These are phyloP conservation scores for Scaptomyza reducta DNA, from an alignment of 2,888 invertebrate genomes.

Conservation along the genomic window DNA sequence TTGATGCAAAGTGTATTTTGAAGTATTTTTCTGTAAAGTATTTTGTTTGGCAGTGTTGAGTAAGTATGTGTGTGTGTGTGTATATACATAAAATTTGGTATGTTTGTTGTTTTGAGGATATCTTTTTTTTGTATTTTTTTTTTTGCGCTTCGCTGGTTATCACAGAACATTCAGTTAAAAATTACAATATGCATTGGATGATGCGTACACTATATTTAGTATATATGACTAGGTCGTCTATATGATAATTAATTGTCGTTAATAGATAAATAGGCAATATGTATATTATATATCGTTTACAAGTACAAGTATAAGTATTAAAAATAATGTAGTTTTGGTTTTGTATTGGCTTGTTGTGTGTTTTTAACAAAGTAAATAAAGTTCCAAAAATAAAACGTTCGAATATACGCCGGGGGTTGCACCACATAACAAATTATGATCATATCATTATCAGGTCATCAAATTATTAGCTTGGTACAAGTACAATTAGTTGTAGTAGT, in stretches of 20 bases:
- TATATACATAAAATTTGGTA: slow-evolving; percentile 14
- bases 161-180: slow-evolving; percentile 76
- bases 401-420: slow-evolving; percentile 71
- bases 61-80: slow-evolving; percentile 1
- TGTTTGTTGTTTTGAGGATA: slow-evolving; percentile 50
- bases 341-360: background rate
- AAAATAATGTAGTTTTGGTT: slow-evolving; percentile 46
- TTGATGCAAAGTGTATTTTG: slow-evolving; percentile 11
- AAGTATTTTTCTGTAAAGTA: slow-evolving; percentile 15
- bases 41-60: slow-evolving; percentile 5
- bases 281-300: slow-evolving; percentile 51
- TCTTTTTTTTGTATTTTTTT: slow-evolving; percentile 9
- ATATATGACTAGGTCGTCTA: slow-evolving; percentile 59
- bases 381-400: slow-evolving; percentile 70
- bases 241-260: slow-evolving; percentile 40
- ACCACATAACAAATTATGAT: slow-evolving; percentile 78
- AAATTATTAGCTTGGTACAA: slow-evolving; percentile 58
- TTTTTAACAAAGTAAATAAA: slow-evolving; percentile 62
- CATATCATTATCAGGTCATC: slow-evolving; percentile 59
- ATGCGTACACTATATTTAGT: slow-evolving; percentile 72
- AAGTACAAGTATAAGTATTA: slow-evolving; percentile 63
- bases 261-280: slow-evolving; percentile 53
- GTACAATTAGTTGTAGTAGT: slow-evolving; percentile 44
- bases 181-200: slow-evolving; percentile 78
- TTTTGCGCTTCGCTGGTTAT: slow-evolving; percentile 62